phyloP scores from a whole-genome alignment of 1,140 invertebrate species.

The Brachionus rotundiformis region DNA sequence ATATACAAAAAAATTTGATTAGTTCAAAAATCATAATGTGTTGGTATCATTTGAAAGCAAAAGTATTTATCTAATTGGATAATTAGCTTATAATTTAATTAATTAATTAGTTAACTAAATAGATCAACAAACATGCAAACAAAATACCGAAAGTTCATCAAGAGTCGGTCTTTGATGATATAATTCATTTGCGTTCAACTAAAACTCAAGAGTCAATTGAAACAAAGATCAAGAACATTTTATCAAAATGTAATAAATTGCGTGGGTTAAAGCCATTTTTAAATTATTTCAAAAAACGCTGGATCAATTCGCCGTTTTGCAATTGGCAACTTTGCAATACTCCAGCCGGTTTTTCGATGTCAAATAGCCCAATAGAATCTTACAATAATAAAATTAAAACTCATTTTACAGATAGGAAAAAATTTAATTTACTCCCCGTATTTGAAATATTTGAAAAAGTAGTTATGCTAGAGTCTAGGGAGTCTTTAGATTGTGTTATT shows the following conservation, averaged over 20 bases:
- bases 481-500: not conserved
- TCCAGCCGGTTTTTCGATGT: not conserved
- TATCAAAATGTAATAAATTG: too few relatives aligned
- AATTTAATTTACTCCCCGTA: not conserved
- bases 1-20: not conserved
- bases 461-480: too few relatives aligned
- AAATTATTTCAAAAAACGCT: not conserved
- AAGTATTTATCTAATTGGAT: too few relatives aligned
- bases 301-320: not conserved
- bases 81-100: too few relatives aligned
- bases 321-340: not conserved
- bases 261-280: not conserved
- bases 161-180: not conserved
- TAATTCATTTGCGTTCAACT: not conserved
- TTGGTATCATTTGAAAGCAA: not conserved
- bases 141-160: not conserved
- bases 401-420: not conserved
- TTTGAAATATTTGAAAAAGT: constrained; percentile 6
- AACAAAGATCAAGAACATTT: too few relatives aligned
- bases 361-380: too few relatives aligned
- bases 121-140: not conserved
- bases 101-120: too few relatives aligned
- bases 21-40: not conserved
- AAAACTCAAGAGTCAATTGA: not conserved
- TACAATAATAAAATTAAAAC: not conserved